A percentile compares a stretch with the other conserved stretches of the same genome.
These are phyloP conservation scores for Muscicapa striata DNA, from an alignment of 2,797 vertebrate species.

Conservation along the genomic window DNA sequence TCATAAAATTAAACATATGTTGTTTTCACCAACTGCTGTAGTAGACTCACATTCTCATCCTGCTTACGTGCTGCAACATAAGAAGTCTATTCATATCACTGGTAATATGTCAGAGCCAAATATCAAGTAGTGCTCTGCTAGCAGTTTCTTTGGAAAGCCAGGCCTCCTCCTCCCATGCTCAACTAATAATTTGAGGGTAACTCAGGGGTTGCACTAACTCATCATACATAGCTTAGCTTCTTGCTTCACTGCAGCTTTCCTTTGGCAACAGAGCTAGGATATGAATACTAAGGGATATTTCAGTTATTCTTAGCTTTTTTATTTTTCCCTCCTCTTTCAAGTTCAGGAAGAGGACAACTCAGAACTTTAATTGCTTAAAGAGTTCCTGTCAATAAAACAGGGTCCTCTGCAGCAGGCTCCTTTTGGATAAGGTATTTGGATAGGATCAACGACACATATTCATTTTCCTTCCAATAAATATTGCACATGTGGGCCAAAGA, in stretches of 20 bases:
- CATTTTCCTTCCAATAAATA: neutral
- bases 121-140: neutral
- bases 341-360: neutral
- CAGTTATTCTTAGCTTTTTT: neutral
- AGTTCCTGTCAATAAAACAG: neutral
- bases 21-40: constrained; percentile 59
- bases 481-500: neutral
- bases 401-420: neutral
- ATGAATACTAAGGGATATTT: neutral
- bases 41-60: constrained; percentile 40
- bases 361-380: neutral
- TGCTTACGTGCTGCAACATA: neutral
- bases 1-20: constrained; percentile 71
- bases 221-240: neutral
- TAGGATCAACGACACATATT: neutral
- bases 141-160: neutral
- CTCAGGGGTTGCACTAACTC: neutral
- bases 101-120: constrained; percentile 4
- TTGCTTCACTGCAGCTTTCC: neutral
- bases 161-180: neutral
- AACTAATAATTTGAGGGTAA: neutral
- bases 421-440: neutral
- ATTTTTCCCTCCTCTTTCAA: neutral
- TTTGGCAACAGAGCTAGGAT: neutral
- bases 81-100: constrained; percentile 20